Evolutionary conservation across 2,797 vertebrate species (phyloP).

Genomic region (Salarias fasciatus): DNA sequence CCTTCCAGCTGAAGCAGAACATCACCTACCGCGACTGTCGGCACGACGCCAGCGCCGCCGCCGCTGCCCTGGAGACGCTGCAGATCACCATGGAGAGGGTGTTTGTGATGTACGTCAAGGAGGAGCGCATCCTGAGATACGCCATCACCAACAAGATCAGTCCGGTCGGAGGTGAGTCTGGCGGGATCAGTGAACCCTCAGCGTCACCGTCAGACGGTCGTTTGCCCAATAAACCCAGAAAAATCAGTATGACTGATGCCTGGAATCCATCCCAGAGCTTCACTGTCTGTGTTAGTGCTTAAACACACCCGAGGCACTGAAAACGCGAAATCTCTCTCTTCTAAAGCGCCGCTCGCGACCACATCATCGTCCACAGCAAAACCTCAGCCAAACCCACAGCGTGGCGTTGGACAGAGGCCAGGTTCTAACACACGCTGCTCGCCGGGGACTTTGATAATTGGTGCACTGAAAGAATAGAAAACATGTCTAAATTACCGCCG

Average conservation of each 20-base stretch:
- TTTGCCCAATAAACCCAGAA: not conserved
- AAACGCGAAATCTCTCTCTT: slow-evolving; percentile 36
- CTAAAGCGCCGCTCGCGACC: slow-evolving; percentile 16
- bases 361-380: slow-evolving; percentile 37
- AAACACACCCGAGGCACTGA: slow-evolving; percentile 12
- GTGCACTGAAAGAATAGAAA: slow-evolving; percentile 20
- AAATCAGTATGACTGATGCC: not conserved
- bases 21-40: slow-evolving; percentile 86
- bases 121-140: slow-evolving; percentile 90
- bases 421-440: slow-evolving; percentile 28
- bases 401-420: slow-evolving; percentile 22
- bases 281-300: slow-evolving; percentile 11
- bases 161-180: slow-evolving; percentile 81
- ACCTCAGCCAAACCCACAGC: slow-evolving; percentile 44
- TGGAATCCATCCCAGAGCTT: slow-evolving; percentile 39
- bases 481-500: slow-evolving; percentile 15
- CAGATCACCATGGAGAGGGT: slow-evolving; percentile 86
- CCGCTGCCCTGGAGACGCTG: slow-evolving; percentile 65
- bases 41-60: slow-evolving; percentile 56
- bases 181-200: no score
- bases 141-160: slow-evolving; percentile 91
- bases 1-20: slow-evolving; percentile 90
- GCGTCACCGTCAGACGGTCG: no score
- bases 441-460: slow-evolving; percentile 7
- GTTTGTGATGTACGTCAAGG: slow-evolving; percentile 89